A percentile compares a stretch with the other conserved stretches of the same genome.
These are phyloP conservation scores for Campoplex capitator DNA, from an alignment of 2,888 invertebrate genomes.

Conservation along the genomic window DNA sequence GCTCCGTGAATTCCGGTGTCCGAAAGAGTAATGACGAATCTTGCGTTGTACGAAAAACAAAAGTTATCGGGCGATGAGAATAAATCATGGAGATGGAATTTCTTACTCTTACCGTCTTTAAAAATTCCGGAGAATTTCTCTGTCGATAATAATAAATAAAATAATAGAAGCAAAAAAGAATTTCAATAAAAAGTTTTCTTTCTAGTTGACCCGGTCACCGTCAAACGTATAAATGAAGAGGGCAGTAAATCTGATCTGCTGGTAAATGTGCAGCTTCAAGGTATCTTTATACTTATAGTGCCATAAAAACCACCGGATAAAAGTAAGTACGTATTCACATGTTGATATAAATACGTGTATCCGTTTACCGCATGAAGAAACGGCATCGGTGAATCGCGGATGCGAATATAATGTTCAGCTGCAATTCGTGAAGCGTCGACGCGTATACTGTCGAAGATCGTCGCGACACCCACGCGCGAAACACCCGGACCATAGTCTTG, in stretches of 20 bases:
- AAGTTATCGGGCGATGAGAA: too few relatives aligned
- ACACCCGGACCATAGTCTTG: conserved; percentile 17
- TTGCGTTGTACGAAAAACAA: too few relatives aligned
- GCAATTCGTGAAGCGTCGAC: conserved; percentile 19
- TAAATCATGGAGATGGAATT: too few relatives aligned
- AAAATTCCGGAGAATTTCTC: background rate
- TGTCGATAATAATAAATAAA: background rate
- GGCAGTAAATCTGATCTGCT: background rate
- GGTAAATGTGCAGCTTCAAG: background rate
- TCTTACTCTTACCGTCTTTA: too few relatives aligned
- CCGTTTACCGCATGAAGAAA: conserved; percentile 21
- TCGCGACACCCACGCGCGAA: conserved; percentile 55
- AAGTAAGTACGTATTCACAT: background rate
- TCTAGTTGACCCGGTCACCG: background rate
- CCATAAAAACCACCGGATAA: conserved; percentile 18
- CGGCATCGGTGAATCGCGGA: conserved; percentile 17
- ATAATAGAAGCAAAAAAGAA: background rate
- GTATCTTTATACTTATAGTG: background rate
- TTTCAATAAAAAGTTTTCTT: conserved; percentile 44
- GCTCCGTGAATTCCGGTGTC: too few relatives aligned
- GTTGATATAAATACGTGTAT: conserved; percentile 24
- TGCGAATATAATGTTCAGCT: conserved; percentile 9
- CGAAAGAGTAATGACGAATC: too few relatives aligned
- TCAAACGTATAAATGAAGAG: background rate
- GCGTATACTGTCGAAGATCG: conserved; percentile 44